Evolutionary conservation across 2,888 invertebrate genomes (phyloP).

Genomic region (Sarcophaga rosellei): DNA sequence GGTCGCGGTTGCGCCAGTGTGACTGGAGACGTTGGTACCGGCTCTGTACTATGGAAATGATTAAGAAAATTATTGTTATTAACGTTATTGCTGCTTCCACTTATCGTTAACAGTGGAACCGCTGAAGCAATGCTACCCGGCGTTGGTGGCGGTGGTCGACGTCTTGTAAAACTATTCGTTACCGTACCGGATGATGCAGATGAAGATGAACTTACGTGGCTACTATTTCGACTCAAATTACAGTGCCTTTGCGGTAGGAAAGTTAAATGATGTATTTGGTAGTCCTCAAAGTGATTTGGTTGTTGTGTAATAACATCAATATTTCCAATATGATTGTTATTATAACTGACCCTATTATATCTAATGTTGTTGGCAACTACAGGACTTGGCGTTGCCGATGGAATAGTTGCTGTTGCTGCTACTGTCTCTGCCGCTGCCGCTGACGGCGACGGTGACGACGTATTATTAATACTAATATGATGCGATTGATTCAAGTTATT

Average conservation of each 20-base stretch:
- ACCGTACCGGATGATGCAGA: conserved; percentile 74
- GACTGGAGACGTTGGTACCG: conserved; percentile 80
- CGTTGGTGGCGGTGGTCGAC: conserved; percentile 76
- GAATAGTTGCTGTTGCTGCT: conserved; percentile 65
- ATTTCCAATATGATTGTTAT: conserved; percentile 66
- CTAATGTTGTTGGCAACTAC: conserved; percentile 67
- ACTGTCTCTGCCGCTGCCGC: conserved; percentile 67
- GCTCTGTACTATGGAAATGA: conserved; percentile 80
- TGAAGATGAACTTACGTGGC: conserved; percentile 74
- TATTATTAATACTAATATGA: conserved; percentile 69
- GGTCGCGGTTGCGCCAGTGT: conserved; percentile 89
- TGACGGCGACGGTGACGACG: conserved; percentile 67
- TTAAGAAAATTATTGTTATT: conserved; percentile 76
- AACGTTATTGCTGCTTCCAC: conserved; percentile 66
- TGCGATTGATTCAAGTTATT: conserved; percentile 71
- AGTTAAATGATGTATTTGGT: conserved; percentile 78
- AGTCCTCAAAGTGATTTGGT: conserved; percentile 73
- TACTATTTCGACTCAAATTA: conserved; percentile 77
- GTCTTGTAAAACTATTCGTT: conserved; percentile 79
- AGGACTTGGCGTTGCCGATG: conserved; percentile 60
- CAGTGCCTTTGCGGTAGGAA: conserved; percentile 76
- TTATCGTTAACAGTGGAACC: conserved; percentile 71
- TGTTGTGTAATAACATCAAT: conserved; percentile 62
- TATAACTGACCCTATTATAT: conserved; percentile 70
- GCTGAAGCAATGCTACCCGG: conserved; percentile 61